Evolutionary conservation across 2,797 vertebrate genomes (phyloP), one percentile per base, ranked within the genome.

Genomic region (Psittacula echo): DNA sequence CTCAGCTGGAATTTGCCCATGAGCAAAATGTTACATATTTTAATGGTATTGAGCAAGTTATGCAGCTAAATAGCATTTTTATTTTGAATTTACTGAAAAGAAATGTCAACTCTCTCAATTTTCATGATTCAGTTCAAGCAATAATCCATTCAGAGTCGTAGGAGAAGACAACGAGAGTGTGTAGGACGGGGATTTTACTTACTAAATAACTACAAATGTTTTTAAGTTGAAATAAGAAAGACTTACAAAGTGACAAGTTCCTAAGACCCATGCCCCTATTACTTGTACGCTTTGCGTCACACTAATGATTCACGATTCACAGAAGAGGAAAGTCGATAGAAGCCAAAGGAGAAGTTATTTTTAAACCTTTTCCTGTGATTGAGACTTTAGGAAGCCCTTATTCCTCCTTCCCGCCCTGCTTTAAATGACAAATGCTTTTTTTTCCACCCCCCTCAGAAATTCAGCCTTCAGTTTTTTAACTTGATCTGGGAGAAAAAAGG

Each of bases 171-270:
- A 83, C 0, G 1, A 79, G 77, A 70, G 27, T 24, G 34, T 47
- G 86, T 92, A 85, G 93, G 91, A 93, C 58, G 51, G 39, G 39
- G 30, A 45, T 85, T 95, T 90, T 39, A 44, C 56, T 93, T 86
- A 41, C 53, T 87, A 83, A 90, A 65, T 61, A 83, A 58, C 62
- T 85, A 39, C 32, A 77, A 68, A 87, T 0, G 0, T 76, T 94
- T 94, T 79, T 10, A 44, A 88, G 65, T 65, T 54, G 74, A 90
- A 85, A 82, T 91, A 68, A 84, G 85, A 70, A 84, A 47, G 60
- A 50, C 60, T 91, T 90, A 30, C 11, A 70, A 66, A 83, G 71
- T 14, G 2, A 66, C 61, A 68, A 85, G 85, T 83, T 66, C 48
- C 54, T 60, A 44, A 74, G 74, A 58, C 53, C 34, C 23, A 0